Evolutionary conservation across 2,113 vertebrate species (phyloP), one percentile per base, ranked within the genome.

Genomic region (Hyperopisus bebe): DNA sequence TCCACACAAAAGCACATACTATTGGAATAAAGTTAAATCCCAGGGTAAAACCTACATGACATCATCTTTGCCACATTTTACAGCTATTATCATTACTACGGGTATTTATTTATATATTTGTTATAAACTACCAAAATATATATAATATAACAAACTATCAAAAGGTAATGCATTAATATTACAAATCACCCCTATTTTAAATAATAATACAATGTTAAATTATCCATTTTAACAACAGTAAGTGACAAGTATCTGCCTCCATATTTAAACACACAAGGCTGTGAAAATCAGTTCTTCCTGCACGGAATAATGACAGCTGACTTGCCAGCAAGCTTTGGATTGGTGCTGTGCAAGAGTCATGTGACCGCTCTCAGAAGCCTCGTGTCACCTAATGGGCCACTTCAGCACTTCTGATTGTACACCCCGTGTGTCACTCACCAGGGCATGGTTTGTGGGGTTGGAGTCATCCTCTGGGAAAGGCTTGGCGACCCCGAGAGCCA

Each of bases 381-480:
- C n/a, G 0, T 66, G n/a, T 66, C 11, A 77, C 27, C 74, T 42
- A 5, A 80, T 80, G 13, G 74, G 74, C 5, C 74, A 42, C 74
- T 80, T 42, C 17, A 80, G 35, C 31, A 80, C 35, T 42, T 80
- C 35, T 6, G 15, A 80, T 35, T 15, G 35, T 17, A 1, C 13
- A 80, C 74, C 74, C 85, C 19, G 3, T 19, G 15, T 84, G 82
- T 88, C 55, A 82, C 88, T 89, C 47, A 82, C 70, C 88, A 89
- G 70, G 70, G 47, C 94, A 91, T 96, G 95, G 90, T 96, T 96
- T 90, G 94, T 90, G 0, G 93, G 90, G 48, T 96, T 96, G 91
- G 96, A 96, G 89, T 96, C 95, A 0, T 96, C 96, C 86, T 96
- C 96, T 0, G 95, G 96, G 90, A 96, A 96, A 2, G 96, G 96